Evolutionary conservation across 2,113 vertebrate genomes (phyloP).

Genomic region (Clarias magur): DNA sequence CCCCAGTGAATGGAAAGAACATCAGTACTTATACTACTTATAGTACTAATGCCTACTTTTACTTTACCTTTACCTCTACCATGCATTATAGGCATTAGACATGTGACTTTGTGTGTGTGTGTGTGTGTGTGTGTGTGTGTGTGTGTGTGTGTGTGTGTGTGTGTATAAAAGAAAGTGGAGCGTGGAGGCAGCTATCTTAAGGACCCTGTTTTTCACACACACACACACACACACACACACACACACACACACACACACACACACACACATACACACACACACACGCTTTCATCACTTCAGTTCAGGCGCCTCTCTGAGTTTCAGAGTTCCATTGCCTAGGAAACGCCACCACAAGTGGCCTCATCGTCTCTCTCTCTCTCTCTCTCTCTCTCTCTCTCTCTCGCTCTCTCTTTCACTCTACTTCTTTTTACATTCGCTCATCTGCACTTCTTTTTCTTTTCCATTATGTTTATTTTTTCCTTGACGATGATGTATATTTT

Average conservation of each 20-base stretch:
- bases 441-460: neutral
- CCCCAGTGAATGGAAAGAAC: neutral
- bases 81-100: neutral
- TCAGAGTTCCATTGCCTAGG: constrained; percentile 56
- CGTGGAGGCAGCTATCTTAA: neutral
- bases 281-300: constrained; percentile 41
- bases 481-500: too few species aligned
- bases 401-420: constrained; percentile 5
- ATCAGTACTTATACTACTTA: neutral
- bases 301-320: constrained; percentile 41
- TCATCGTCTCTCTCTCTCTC: constrained; percentile 7
- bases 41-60: too few species aligned
- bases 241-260: neutral
- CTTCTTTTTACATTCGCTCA: neutral
- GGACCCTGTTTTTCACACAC: neutral
- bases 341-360: constrained; percentile 49
- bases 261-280: constrained; percentile 19
- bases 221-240: neutral
- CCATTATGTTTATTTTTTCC: neutral
- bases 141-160: constrained; percentile 5
- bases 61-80: neutral
- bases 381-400: neutral
- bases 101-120: neutral
- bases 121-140: neutral
- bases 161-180: neutral